These are phyloP conservation scores for Petromus typicus DNA, from an alignment of 2,113 vertebrate genomes.

Conservation along the genomic window DNA sequence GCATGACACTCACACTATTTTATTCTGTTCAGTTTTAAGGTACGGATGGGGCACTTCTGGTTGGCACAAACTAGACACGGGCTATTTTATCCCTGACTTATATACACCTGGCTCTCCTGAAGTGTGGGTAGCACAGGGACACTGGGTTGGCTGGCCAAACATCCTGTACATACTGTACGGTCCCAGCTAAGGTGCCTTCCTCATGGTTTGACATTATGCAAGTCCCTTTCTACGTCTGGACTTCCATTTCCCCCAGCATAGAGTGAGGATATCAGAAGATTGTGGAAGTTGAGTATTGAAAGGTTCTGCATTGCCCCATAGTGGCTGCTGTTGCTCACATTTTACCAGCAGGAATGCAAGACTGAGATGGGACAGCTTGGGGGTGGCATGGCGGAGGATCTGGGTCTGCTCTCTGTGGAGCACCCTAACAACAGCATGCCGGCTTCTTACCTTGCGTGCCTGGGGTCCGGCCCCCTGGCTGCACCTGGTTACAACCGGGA, in stretches of 20 bases:
- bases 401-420: neutral
- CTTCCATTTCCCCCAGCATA: neutral
- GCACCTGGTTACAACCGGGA: neutral
- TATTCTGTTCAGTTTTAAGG: neutral
- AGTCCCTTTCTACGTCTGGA: neutral
- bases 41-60: neutral
- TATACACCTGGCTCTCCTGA: neutral
- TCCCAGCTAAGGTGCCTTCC: neutral
- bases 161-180: neutral
- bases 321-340: neutral
- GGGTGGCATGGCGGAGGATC: neutral
- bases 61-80: neutral
- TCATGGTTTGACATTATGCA: neutral
- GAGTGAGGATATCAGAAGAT: neutral
- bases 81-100: neutral
- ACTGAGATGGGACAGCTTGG: neutral
- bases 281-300: neutral
- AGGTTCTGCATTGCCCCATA: neutral
- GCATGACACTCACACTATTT: neutral
- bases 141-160: neutral
- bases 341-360: neutral
- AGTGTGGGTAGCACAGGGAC: neutral
- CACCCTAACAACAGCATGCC: fast-evolving
- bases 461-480: neutral
- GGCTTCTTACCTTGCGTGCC: neutral